phyloP scores from a whole-genome alignment of 1,140 invertebrate genomes.

The Cardiocondyla obscurior region DNA sequence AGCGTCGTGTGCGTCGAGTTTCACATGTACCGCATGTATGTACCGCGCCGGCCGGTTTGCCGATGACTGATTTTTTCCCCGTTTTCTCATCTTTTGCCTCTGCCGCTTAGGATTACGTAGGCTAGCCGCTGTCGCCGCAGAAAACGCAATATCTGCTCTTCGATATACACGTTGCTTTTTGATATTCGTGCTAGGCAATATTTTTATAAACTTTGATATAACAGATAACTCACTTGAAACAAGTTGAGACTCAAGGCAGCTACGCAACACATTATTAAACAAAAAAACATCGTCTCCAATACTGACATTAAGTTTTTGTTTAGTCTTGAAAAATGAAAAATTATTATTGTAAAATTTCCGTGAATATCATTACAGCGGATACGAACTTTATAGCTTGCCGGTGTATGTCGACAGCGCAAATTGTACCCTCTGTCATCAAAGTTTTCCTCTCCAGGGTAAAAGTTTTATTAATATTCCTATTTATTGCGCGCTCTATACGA shows the following conservation, averaged over 20 bases:
- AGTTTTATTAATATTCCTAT: neutral
- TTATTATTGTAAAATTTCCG: neutral
- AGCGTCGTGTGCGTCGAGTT: too few species aligned
- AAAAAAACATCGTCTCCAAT: neutral
- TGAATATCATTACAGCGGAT: neutral
- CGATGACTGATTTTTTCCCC: too few species aligned
- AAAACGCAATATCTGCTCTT: too few species aligned
- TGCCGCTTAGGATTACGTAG: too few species aligned
- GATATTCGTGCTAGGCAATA: neutral
- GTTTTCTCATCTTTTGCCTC: too few species aligned
- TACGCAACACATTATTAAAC: neutral
- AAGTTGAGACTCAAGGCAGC: neutral
- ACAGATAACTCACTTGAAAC: neutral
- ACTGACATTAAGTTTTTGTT: neutral
- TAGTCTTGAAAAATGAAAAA: neutral
- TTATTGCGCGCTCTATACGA: conserved; percentile 16
- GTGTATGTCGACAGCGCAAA: conserved; percentile 23
- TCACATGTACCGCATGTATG: too few species aligned
- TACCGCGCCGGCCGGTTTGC: too few species aligned
- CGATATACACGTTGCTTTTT: too few species aligned
- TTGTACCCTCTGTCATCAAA: neutral
- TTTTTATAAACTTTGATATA: neutral
- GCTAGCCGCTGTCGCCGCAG: too few species aligned
- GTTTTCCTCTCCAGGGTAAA: neutral
- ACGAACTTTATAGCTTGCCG: conserved; percentile 18